Conservation (phyloP, 2,888 invertebrate species). For the Ecliptopera silaceata region DNA sequence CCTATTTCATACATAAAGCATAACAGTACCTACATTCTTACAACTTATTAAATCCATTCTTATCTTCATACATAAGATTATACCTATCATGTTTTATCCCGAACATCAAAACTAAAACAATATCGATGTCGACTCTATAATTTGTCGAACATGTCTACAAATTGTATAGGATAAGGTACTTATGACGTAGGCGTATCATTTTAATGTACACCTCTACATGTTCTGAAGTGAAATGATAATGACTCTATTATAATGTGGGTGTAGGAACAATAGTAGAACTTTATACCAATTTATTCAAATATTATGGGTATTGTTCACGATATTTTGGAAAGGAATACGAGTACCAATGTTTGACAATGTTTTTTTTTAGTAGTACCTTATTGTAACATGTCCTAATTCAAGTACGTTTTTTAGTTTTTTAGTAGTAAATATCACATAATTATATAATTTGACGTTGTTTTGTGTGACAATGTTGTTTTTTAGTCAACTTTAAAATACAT, state of each 20-base stretch:
- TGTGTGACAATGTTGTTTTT: too few relatives aligned
- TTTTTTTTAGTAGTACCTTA: too few relatives aligned
- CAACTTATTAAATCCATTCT: neutral
- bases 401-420: too few relatives aligned
- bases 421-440: too few relatives aligned
- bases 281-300: constrained; percentile 13
- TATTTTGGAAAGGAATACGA: neutral
- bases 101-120: constrained; percentile 4
- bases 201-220: constrained; percentile 23
- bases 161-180: constrained; percentile 8
- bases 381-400: too few relatives aligned
- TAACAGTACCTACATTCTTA: neutral
- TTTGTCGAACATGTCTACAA: constrained; percentile 21
- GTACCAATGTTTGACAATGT: too few relatives aligned
- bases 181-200: constrained; percentile 28
- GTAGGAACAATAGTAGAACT: constrained; percentile 24
- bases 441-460: too few relatives aligned
- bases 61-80: constrained; percentile 1
- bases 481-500: too few relatives aligned
- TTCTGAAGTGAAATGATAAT: constrained; percentile 38
- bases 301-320: neutral
- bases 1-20: too few relatives aligned
- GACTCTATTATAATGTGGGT: constrained; percentile 35
- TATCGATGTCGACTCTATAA: constrained; percentile 8
- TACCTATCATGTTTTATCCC: constrained; percentile 10